Evolutionary conservation across 2,113 vertebrate genomes (phyloP).

Genomic region (Myiopsitta monachus): DNA sequence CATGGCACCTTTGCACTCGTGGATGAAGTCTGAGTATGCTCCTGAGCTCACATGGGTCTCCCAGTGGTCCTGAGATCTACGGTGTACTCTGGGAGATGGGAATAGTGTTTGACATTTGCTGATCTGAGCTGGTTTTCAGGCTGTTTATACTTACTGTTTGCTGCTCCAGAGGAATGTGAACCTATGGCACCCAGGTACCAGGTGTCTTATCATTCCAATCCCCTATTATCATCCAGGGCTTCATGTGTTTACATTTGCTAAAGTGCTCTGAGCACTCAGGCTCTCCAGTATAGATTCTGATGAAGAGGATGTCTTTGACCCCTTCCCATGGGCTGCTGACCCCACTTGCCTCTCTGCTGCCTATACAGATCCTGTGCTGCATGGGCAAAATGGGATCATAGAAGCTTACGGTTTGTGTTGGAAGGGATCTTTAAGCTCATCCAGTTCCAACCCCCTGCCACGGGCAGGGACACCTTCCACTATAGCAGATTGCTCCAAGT

Average conservation of each 20-base stretch:
- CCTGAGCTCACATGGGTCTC: neutral
- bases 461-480: neutral
- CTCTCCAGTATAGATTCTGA: neutral
- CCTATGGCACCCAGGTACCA: fast-evolving
- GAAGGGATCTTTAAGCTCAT: neutral
- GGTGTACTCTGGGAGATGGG: neutral
- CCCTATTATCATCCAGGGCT: no score
- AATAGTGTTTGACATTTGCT: neutral
- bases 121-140: neutral
- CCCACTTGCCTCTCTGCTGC: neutral
- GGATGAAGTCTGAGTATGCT: neutral
- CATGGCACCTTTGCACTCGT: fast-evolving
- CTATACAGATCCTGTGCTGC: neutral
- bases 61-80: neutral
- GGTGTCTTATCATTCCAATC: neutral
- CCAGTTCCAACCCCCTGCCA: neutral
- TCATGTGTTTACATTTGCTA: neutral
- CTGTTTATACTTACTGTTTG: neutral
- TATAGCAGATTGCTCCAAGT: neutral
- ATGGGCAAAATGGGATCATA: neutral
- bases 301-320: neutral
- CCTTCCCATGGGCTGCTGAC: neutral
- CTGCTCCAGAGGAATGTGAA: neutral
- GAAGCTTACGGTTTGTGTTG: neutral
- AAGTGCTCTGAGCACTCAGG: neutral